Evolutionary conservation across 2,113 vertebrate species (phyloP), one percentile per base, ranked within the genome.

Genomic region (Myiagra hebetior): DNA sequence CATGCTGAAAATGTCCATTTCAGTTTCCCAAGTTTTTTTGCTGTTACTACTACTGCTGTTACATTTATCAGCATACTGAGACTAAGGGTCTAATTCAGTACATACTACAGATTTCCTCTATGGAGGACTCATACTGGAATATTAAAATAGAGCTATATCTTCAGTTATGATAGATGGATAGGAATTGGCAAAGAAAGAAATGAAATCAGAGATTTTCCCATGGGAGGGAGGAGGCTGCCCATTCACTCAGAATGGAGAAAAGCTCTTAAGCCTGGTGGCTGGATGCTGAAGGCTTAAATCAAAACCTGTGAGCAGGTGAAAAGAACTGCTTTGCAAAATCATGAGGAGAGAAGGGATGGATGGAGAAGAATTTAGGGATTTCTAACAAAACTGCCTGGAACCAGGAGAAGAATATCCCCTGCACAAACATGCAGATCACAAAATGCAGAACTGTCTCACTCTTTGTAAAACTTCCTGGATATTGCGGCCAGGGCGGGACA

Each of bases 401-500:
- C 15, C 3, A 3, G 23, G 8, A 50, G 23, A 53, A 50, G 20
- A 80, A 37, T 37, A 42, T 33, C 28, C 33, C 13, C 7, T 19
- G 16, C 2, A 4, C 9, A 82, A 15, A 79, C n/a, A 35, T 27
- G 16, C 28, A 50, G 31, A 26, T 72, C 24, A 62, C 42, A 59
- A 52, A 50, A 75, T 41, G 59, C 41, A 31, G 72, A 75, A 56
- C 13, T 28, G 8, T 42, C 37, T 35, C 13, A 3, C 6, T 49
- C 15, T 53, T 52, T 27, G 57, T 77, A n/a, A 64, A 88, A 56
- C 24, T 84, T 89, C 49, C 63, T 57, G 56, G 39, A 9, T 56
- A 16, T 68, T 79, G 75, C 1, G 0, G 67, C 49, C 42, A 22
- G 31, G 41, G 63, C 0, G 0, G 37, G 56, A 70, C 49, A 59